These are phyloP conservation scores for Nasonia vitripennis DNA, from an alignment of 1,140 invertebrate species.

Conservation along the genomic window DNA sequence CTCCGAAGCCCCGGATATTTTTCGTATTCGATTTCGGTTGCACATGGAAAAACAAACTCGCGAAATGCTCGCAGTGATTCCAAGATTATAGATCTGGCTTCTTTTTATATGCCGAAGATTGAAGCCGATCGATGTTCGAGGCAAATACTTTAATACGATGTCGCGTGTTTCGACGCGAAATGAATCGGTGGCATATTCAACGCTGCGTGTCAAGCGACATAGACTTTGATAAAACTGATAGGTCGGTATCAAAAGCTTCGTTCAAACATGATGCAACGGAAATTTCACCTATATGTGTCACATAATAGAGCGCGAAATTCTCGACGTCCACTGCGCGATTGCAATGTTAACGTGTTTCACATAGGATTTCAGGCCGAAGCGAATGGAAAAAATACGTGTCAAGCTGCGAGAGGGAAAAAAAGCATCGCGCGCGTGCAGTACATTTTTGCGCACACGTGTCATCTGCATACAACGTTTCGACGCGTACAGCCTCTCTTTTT, in stretches of 20 bases:
- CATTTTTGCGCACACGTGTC: not conserved
- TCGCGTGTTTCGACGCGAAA: no score
- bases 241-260: no score
- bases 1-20: not conserved
- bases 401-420: not conserved
- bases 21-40: slow-evolving; percentile 18
- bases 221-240: no score
- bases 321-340: no score
- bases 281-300: no score
- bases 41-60: not conserved
- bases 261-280: no score
- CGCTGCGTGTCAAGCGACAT: no score
- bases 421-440: not conserved
- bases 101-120: slow-evolving; percentile 25
- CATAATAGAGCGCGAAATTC: no score
- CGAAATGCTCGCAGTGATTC: not conserved
- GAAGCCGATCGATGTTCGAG: slow-evolving; percentile 1
- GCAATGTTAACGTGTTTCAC: no score
- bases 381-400: not conserved
- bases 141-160: not conserved
- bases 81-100: not conserved
- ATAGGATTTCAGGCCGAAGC: no score
- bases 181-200: no score
- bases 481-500: not conserved
- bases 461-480: not conserved